Evolutionary conservation across 2,797 vertebrate species (phyloP).

Genomic region (Hyperoplus immaculatus): DNA sequence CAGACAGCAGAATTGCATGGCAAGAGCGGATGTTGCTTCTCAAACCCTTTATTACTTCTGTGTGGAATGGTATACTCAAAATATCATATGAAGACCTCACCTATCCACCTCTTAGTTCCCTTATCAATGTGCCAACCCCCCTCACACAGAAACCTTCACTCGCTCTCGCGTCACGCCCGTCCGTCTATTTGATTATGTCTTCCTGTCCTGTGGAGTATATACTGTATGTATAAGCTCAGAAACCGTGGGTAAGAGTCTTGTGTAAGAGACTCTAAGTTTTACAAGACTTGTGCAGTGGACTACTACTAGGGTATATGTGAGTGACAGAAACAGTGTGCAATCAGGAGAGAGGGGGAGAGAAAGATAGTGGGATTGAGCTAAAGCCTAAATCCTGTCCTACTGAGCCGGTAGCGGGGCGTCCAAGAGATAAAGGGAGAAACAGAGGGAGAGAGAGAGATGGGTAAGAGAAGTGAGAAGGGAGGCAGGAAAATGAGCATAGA

Average conservation of each 20-base stretch:
- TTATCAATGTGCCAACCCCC: constrained; percentile 11
- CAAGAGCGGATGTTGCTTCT: constrained; percentile 35
- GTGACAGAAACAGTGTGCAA: constrained; percentile 77
- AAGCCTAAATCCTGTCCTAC: constrained; percentile 79
- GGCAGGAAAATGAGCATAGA: constrained; percentile 27
- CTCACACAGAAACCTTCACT: constrained; percentile 14
- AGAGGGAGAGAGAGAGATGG: constrained; percentile 42
- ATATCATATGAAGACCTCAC: constrained; percentile 25
- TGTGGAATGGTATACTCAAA: constrained; percentile 41
- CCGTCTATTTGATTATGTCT: constrained; percentile 52
- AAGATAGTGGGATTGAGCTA: constrained; percentile 78
- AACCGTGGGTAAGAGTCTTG: constrained; percentile 30
- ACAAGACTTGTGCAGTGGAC: constrained; percentile 64
- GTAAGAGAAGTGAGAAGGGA: constrained; percentile 28
- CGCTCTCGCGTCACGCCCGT: constrained; percentile 24
- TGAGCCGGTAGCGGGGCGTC: constrained; percentile 72
- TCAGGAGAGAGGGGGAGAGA: constrained; percentile 67
- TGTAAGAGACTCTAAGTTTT: constrained; percentile 53
- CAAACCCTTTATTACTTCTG: constrained; percentile 52
- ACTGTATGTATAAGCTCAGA: constrained; percentile 46
- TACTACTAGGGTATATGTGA: constrained; percentile 40
- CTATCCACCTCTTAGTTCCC: constrained; percentile 27
- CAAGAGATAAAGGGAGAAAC: constrained; percentile 72
- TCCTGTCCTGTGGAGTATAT: constrained; percentile 47
- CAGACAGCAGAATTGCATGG: constrained; percentile 38